Base-by-base conservation (phyloP, 2,113 vertebrate genomes). In the Phocoena sinus region DNA sequence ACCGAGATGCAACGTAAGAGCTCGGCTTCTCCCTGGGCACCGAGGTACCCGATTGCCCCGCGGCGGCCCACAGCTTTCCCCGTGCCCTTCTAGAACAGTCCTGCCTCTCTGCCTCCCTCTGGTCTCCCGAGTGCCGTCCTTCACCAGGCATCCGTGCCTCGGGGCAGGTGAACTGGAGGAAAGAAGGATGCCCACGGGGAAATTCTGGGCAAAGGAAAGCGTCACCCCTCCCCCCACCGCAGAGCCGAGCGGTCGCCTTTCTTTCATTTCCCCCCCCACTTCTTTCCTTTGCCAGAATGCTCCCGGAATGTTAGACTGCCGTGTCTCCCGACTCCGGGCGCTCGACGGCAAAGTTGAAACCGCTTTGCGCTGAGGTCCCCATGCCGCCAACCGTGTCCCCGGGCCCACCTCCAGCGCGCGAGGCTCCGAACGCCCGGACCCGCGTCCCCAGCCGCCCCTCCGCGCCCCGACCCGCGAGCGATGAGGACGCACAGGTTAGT, bases 401-500 rank as follows among this genome's bases (percentile, higher is more conserved):
- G 3, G 11, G 65, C 41, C 68, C 33, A 25, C 74, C 73, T 31
- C 73, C 58, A n/a, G n/a, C 4, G 26, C 41, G 14, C 53, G 1
- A 21, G 56, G 33, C 12, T 53, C 26, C 56, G 2, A 18, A 81
- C 0, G 36, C 76, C 83, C 53, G 5, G 47, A 44, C 26, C 26
- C 6, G 89, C 62, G 53, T 21, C 89, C 23, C 47, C 63, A 15
- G 44, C 31, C 8, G 62, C 79, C 79, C 68, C 79, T 44, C 41
- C 20, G n/a, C 88, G 31, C 62, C 53, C 31, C 21, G 77, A 28
- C 60, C 38, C 86, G 44, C 63, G 5, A 87, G 80, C 26, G 28
- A 56, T 0, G 60, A 85, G 85, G 88, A 96, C 50, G 80, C 95
- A 13, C 84, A 23, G 79, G 96, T 96, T 89, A 95, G 96, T 79